phyloP scores from a whole-genome alignment of 2,888 invertebrate species.

The Microchrysa polita region DNA sequence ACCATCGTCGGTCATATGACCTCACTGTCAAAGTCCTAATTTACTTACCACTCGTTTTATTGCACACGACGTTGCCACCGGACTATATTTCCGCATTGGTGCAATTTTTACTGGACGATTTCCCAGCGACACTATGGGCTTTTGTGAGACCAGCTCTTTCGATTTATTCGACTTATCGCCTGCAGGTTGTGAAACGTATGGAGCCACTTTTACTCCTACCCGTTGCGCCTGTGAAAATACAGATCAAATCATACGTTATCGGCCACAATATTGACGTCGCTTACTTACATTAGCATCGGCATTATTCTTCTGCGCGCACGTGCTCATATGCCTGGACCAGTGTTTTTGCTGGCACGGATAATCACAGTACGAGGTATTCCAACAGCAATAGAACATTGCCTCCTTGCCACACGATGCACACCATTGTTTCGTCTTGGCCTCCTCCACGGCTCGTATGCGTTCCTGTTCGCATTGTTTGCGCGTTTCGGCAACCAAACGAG shows the following conservation, averaged over 20 bases:
- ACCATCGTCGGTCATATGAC: too few relatives aligned
- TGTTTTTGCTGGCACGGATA: slow-evolving; percentile 87
- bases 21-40: background rate
- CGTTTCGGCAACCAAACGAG: slow-evolving; percentile 72
- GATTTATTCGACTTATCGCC: slow-evolving; percentile 46
- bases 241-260: background rate
- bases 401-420: slow-evolving; percentile 89
- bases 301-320: slow-evolving; percentile 56
- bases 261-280: background rate
- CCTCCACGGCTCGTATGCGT: slow-evolving; percentile 73
- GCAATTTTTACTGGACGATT: background rate
- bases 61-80: slow-evolving; percentile 51
- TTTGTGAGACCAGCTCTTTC: slow-evolving; percentile 37
- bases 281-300: slow-evolving; percentile 46
- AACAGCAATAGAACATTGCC: slow-evolving; percentile 93
- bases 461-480: slow-evolving; percentile 75
- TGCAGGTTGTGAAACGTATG: slow-evolving; percentile 11
- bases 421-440: slow-evolving; percentile 91
- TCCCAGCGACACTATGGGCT: background rate
- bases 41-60: slow-evolving; percentile 56
- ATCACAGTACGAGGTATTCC: slow-evolving; percentile 96
- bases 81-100: background rate
- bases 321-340: slow-evolving; percentile 77
- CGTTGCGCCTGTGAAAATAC: slow-evolving; percentile 43
- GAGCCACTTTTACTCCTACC: slow-evolving; percentile 47